Conservation (phyloP, 1,140 invertebrate species). For the Aphaenogaster ashmeadi region DNA sequence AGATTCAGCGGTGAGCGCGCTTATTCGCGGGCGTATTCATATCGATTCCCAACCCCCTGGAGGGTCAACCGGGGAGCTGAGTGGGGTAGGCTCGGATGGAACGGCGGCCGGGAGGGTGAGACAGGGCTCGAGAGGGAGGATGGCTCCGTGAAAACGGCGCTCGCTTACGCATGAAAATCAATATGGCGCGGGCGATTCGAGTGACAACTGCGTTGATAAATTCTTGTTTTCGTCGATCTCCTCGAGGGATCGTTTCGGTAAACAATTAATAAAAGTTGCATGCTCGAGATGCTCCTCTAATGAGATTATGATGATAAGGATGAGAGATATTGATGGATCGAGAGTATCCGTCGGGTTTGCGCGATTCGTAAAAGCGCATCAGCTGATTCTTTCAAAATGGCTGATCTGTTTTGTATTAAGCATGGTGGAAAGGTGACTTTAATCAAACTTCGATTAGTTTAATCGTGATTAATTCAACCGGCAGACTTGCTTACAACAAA, state of each 20-base stretch:
- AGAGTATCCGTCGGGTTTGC: background rate
- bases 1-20: conserved; percentile 57
- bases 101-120: background rate
- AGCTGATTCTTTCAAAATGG: conserved; percentile 1
- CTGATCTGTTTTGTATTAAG: background rate
- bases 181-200: conserved; percentile 66
- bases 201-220: background rate
- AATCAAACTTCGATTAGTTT: background rate
- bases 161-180: conserved; percentile 64
- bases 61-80: conserved; percentile 59
- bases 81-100: conserved; percentile 67
- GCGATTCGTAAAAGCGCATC: conserved; percentile 46
- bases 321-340: background rate
- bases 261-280: background rate
- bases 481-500: too few species aligned
- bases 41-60: conserved; percentile 81
- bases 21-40: conserved; percentile 81
- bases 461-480: background rate
- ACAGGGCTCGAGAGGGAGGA: background rate
- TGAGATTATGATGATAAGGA: background rate
- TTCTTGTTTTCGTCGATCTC: background rate
- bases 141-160: conserved; percentile 34
- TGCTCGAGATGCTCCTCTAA: background rate
- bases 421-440: too few species aligned
- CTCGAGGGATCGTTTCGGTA: background rate